Base-by-base conservation (phyloP, 2,888 invertebrate genomes). In the Fabriciana adippe region DNA sequence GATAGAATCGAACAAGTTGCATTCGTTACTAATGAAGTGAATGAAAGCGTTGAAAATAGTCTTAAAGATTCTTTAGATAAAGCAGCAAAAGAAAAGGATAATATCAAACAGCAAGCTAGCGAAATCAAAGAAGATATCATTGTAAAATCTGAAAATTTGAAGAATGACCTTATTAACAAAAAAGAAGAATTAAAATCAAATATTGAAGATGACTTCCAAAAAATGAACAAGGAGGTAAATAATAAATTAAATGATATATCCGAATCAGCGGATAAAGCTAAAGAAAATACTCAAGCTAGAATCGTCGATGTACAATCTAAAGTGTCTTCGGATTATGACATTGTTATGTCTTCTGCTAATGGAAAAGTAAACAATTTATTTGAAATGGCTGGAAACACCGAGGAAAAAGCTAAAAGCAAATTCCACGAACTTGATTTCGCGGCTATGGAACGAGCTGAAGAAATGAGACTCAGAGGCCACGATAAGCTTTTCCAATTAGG, bases 1-100 rank as follows among this genome's bases (percentile, higher is more conserved):
- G 92, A 92, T 63, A 88, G 87, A 69, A 86, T 90, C 70, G 92
- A 92, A 80, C 89, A 92, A 70, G 88, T 85, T 3, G 86, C 90
- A 66, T 91, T 92, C 66, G 76, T 89, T 13, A 82, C 88, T 1
- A 85, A 91, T 68, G 91, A 92, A 69, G 73, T 87, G 0, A 73
- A 81, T 16, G 88, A 87, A 41, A 82, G 81, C 69, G 73, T 82
- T 63, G 79, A 85, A 59, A 81, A 78, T 61, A 82, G 84, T 67
- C 70, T 85, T 3, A 80, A 85, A 53, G 88, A 86, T 72, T 81
- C 79, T n/a, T 75, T 88, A 62, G 79, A 81, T 54, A 88, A 88
- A 70, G 72, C 88, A 51, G 80, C 85, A 65, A 84, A 88, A 69
- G 88, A 89, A 73, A 88, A 87, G 56, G 87, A 90, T 64, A 82